Evolutionary conservation across 2,888 invertebrate genomes (phyloP).

Genomic region (Protophormia terraenovae): DNA sequence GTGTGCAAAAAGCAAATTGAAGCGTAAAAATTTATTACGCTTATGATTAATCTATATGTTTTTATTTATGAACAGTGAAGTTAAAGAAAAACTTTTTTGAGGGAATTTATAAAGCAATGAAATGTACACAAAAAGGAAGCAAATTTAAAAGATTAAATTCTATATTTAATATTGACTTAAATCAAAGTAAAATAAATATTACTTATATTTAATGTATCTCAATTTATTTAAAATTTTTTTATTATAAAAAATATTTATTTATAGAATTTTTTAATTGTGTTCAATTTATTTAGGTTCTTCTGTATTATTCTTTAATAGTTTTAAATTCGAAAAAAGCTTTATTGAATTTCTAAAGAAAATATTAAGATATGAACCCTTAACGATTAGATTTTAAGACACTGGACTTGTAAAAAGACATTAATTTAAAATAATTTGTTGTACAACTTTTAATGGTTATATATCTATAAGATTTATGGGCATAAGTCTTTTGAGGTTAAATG

Average conservation of each 20-base stretch:
- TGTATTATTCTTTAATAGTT: not conserved
- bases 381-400: slow-evolving; percentile 18
- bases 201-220: no score
- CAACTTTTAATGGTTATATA: slow-evolving; percentile 42
- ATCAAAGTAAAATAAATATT: no score
- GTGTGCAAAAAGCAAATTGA: slow-evolving; percentile 72
- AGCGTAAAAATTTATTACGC: slow-evolving; percentile 80
- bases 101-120: not conserved
- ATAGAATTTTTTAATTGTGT: no score
- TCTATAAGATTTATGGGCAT: slow-evolving; percentile 40
- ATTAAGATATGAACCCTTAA: slow-evolving; percentile 3
- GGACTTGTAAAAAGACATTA: slow-evolving; percentile 42
- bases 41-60: slow-evolving; percentile 71
- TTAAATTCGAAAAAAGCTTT: slow-evolving; percentile 4
- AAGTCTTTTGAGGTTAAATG: slow-evolving; percentile 43
- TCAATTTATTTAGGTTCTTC: not conserved
- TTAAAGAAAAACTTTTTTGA: not conserved
- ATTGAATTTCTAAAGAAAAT: slow-evolving; percentile 28
- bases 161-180: no score
- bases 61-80: slow-evolving; percentile 17
- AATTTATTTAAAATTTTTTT: not conserved
- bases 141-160: no score
- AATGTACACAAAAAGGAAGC: no score
- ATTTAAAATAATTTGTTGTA: slow-evolving; percentile 47
- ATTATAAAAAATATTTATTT: not conserved